Evolutionary conservation across 1,140 invertebrate genomes (phyloP).

Genomic region (Parapsyche elsis): DNA sequence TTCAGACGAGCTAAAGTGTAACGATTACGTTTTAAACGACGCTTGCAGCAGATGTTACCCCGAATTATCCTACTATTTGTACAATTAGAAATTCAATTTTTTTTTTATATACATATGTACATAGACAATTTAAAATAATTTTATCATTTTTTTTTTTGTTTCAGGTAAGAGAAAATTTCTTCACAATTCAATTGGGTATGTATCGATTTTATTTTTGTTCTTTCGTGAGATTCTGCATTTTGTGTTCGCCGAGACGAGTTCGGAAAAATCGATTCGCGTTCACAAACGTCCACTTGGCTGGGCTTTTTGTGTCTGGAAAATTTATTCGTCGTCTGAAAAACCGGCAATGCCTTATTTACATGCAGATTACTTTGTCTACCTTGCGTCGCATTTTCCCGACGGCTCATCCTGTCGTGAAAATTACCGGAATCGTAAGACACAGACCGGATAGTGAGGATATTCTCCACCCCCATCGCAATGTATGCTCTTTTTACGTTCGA

Average conservation of each 20-base stretch:
- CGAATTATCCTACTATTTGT: no score
- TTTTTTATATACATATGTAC: no score
- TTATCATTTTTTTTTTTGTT: not conserved
- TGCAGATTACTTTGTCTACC: slow-evolving; percentile 36
- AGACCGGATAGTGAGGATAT: not conserved
- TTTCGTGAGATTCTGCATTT: not conserved
- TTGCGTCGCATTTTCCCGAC: slow-evolving; percentile 2
- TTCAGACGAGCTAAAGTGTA: no score
- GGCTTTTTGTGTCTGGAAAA: slow-evolving; percentile 19
- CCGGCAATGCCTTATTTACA: slow-evolving; percentile 14
- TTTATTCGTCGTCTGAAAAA: slow-evolving; percentile 24
- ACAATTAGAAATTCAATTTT: no score
- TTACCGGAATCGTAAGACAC: slow-evolving; percentile 8
- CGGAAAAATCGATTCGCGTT: not conserved
- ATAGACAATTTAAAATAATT: slow-evolving; percentile 1
- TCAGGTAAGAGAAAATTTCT: not conserved
- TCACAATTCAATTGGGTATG: not conserved
- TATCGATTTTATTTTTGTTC: not conserved
- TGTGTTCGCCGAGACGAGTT: no score
- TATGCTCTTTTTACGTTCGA: no score
- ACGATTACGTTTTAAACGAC: no score
- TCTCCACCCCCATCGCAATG: not conserved
- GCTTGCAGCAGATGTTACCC: no score
- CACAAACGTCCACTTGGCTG: not conserved
- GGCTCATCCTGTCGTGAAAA: slow-evolving; percentile 16